A percentile compares a stretch with the other conserved stretches of the same genome.
phyloP scores from a whole-genome alignment of 2,888 invertebrate species.

The Polymixis lichenea region DNA sequence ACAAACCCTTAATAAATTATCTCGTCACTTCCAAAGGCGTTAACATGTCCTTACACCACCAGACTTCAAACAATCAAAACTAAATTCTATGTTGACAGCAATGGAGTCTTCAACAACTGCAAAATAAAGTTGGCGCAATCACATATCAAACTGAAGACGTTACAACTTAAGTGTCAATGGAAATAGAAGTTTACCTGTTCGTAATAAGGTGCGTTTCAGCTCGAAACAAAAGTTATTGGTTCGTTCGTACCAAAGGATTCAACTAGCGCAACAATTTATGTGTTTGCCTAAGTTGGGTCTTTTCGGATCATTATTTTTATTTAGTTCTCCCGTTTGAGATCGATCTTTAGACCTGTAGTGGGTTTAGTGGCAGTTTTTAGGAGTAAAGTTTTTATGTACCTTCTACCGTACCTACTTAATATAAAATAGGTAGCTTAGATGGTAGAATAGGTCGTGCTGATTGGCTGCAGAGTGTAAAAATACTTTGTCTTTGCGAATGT shows the following conservation, averaged over 20 bases:
- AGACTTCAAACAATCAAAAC: conserved; percentile 48
- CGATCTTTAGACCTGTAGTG: conserved; percentile 52
- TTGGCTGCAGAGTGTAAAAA: conserved; percentile 2
- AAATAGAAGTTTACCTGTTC: conserved; percentile 57
- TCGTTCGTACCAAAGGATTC: conserved; percentile 75
- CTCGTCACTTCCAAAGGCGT: conserved; percentile 77
- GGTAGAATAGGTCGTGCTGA: not conserved
- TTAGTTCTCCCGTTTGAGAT: conserved; percentile 68
- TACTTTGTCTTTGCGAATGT: not conserved
- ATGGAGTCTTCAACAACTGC: conserved; percentile 58
- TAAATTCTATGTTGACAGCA: conserved; percentile 51
- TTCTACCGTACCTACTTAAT: not conserved
- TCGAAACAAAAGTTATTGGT: conserved; percentile 72
- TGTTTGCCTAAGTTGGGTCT: conserved; percentile 83
- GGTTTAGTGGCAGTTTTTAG: conserved; percentile 38
- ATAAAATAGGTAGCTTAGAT: conserved; percentile 3
- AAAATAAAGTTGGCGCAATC: conserved; percentile 44
- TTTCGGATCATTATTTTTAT: conserved; percentile 83
- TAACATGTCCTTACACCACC: conserved; percentile 66
- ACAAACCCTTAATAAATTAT: conserved; percentile 81
- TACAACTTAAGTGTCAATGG: conserved; percentile 32
- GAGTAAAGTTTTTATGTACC: conserved; percentile 48
- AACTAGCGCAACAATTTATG: conserved; percentile 83
- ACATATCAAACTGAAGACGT: conserved; percentile 68
- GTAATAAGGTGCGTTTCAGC: conserved; percentile 64